Evolutionary conservation across 1,140 invertebrate genomes (phyloP).

Genomic region (Drosophila ironensis): DNA sequence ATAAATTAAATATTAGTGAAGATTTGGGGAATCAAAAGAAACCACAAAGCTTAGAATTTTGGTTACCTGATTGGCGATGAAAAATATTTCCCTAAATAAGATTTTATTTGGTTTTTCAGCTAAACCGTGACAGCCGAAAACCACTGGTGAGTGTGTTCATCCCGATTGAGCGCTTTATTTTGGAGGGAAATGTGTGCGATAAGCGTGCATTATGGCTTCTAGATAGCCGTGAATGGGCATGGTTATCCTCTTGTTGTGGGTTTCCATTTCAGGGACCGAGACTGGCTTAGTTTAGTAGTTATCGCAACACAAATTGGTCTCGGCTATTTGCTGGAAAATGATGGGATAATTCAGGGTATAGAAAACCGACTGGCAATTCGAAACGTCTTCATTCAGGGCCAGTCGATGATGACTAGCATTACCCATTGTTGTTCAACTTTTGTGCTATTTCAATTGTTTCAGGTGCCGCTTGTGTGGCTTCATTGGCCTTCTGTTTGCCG

Average conservation of each 20-base stretch:
- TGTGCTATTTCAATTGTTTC: slow-evolving; percentile 14
- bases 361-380: slow-evolving; percentile 20
- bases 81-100: too few relatives aligned
- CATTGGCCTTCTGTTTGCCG: not conserved
- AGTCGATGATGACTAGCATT: slow-evolving; percentile 31
- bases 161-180: slow-evolving; percentile 37
- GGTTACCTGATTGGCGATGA: too few relatives aligned
- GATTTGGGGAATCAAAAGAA: too few relatives aligned
- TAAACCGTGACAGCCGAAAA: slow-evolving; percentile 15
- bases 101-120: too few relatives aligned
- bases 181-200: slow-evolving; percentile 53
- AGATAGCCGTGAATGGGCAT: slow-evolving; percentile 25
- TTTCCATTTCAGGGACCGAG: slow-evolving; percentile 3
- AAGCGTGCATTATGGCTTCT: slow-evolving; percentile 54
- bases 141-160: slow-evolving; percentile 14
- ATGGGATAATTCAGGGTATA: slow-evolving; percentile 21
- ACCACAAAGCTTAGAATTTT: too few relatives aligned
- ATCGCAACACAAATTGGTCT: slow-evolving; percentile 26
- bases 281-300: slow-evolving; percentile 32
- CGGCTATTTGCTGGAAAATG: slow-evolving; percentile 22
- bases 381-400: slow-evolving; percentile 25
- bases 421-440: slow-evolving; percentile 30
- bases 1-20: too few relatives aligned
- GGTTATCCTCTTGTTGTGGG: not conserved
- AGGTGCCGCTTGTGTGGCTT: slow-evolving; percentile 41